A percentile compares a stretch with the other conserved stretches of the same genome.
Conservation (phyloP, 2,888 invertebrate species). For the Uropetala carovei region DNA sequence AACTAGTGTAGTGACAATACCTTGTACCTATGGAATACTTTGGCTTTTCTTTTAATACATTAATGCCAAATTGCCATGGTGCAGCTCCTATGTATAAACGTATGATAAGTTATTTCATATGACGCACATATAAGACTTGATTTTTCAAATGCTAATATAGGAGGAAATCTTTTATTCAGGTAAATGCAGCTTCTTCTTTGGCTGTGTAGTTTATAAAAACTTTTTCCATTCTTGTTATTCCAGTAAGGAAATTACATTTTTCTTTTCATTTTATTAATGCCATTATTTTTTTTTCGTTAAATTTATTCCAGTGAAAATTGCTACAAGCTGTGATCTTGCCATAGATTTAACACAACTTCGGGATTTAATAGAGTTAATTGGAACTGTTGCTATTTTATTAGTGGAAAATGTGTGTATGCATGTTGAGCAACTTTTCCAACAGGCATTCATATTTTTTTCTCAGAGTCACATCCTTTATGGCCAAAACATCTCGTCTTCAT, state of each 20-base stretch:
- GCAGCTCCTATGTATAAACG: too few species aligned
- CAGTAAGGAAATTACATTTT: background rate
- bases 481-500: background rate
- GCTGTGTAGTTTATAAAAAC: background rate
- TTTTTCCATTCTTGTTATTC: background rate
- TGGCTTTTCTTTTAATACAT: too few species aligned
- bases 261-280: background rate
- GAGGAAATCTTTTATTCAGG: background rate
- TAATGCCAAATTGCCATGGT: too few species aligned
- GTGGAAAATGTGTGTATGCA: background rate
- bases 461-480: background rate
- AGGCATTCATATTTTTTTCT: background rate
- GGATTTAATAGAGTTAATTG: constrained; percentile 4
- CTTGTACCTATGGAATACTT: too few species aligned
- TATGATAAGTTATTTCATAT: too few species aligned
- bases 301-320: constrained; percentile 23
- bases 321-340: constrained; percentile 48
- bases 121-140: background rate
- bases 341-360: background rate
- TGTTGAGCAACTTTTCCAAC: background rate
- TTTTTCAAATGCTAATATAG: background rate
- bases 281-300: background rate
- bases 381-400: background rate
- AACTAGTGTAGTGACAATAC: too few species aligned
- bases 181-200: background rate